Base-by-base conservation (phyloP, 2,113 vertebrate genomes). In the Brachypodius melanocephalos region DNA sequence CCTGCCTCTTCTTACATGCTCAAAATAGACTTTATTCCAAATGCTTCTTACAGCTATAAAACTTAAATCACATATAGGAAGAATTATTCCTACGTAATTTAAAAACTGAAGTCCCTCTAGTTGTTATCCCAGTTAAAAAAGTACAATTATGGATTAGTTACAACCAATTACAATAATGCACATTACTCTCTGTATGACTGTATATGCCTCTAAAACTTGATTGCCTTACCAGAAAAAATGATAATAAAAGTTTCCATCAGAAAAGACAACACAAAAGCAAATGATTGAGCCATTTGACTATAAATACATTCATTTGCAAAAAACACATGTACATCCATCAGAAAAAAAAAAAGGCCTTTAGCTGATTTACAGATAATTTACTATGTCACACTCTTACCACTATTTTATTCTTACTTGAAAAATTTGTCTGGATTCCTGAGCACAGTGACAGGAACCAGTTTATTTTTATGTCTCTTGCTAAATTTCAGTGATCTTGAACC, bases 351-450 rank as follows among this genome's bases (percentile, higher is more conserved):
- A 96, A 57, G 28, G 76, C 75, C 90, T 92, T 84, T 62, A 88
- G 91, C 85, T 79, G 61, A 88, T 89, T 79, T 83, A 84, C 58
- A 96, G 55, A 92, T 91, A 90, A 95, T 85, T 95, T 92, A 96
- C 85, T 88, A 85, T 52, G 40, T 68, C 65, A 90, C 28, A 63
- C 40, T 80, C 67, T 85, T 77, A 83, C 71, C 28, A 90, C 89
- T 96, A 14, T 82, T 91, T 90, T 93, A 82, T 86, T 90, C 72
- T 85, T 92, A 84, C 63, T 94, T 88, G 93, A 96, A 93, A 89
- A 92, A 90, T 93, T 51, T 81, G 78, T 93, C 91, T 95, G 75
- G 61, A 83, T 86, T 88, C 86, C 46, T 34, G 29, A 89, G 46
- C 66, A 80, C 62, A 69, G 10, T 67, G 87, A 89, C 43, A 86